phyloP scores from a whole-genome alignment of 2,888 invertebrate species.

The Spicauda simplicius region DNA sequence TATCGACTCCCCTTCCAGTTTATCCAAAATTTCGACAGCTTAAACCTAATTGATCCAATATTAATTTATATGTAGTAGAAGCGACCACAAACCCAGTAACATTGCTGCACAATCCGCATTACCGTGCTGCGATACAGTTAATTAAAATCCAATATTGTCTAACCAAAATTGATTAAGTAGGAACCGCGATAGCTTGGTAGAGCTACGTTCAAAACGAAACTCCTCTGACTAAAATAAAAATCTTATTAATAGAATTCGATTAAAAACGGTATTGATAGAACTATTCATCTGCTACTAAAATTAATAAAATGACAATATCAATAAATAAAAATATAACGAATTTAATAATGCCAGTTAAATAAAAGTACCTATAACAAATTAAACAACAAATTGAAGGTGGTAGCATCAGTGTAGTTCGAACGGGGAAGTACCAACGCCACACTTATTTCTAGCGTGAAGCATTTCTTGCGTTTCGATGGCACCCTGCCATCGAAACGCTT shows the following conservation, averaged over 20 bases:
- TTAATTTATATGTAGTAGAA: slow-evolving; percentile 48
- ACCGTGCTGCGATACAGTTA: slow-evolving; percentile 69
- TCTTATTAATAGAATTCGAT: background rate
- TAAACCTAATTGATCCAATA: slow-evolving; percentile 21
- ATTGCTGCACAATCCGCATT: slow-evolving; percentile 56
- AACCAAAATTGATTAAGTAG: slow-evolving; percentile 80
- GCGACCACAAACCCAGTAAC: slow-evolving; percentile 59
- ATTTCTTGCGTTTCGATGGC: no score
- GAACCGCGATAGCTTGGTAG: slow-evolving; percentile 54
- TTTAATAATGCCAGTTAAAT: no score
- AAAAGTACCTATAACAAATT: no score
- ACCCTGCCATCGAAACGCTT: no score
- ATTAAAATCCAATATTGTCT: slow-evolving; percentile 85
- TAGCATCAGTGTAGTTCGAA: no score
- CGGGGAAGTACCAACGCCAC: no score
- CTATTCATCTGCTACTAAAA: no score
- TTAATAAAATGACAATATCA: no score
- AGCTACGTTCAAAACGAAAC: background rate
- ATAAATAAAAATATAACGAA: no score
- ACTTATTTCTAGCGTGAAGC: no score
- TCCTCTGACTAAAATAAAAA: background rate
- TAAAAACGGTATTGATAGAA: background rate
- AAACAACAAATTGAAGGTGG: no score
- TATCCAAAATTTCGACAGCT: slow-evolving; percentile 40
- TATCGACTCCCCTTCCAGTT: background rate